Conservation (phyloP, 1,140 invertebrate species). For the Stenopsyche tienmushanensis region DNA sequence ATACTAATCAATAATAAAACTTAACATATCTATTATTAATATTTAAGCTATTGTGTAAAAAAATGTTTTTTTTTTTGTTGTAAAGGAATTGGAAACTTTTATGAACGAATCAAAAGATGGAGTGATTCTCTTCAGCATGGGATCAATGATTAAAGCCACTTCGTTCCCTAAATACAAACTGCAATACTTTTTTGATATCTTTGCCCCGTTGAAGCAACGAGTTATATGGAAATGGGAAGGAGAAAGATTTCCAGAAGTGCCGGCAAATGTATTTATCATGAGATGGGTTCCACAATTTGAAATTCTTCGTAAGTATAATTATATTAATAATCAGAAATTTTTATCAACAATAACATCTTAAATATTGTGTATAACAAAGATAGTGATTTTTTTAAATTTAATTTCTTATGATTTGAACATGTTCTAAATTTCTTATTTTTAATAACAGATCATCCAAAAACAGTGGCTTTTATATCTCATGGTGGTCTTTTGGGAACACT, state of each 20-base stretch:
- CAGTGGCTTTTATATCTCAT: conserved; percentile 66
- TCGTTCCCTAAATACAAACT: conserved; percentile 52
- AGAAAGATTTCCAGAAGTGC: conserved; percentile 48
- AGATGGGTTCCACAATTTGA: conserved; percentile 66
- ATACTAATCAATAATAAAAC: not conserved
- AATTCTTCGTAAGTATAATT: conserved; percentile 57
- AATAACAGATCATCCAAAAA: conserved; percentile 66
- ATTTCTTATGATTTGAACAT: not conserved
- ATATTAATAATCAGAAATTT: no score
- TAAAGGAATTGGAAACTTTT: conserved; percentile 66
- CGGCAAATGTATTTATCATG: conserved; percentile 56
- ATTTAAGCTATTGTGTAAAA: not conserved
- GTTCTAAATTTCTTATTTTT: conserved; percentile 32
- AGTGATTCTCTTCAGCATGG: conserved; percentile 66
- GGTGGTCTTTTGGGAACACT: conserved; percentile 66
- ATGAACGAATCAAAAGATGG: conserved; percentile 64
- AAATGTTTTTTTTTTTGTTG: conserved; percentile 44
- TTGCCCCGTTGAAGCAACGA: conserved; percentile 57
- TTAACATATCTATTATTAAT: not conserved
- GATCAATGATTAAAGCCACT: conserved; percentile 59
- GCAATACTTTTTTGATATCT: conserved; percentile 53
- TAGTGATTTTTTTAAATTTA: not conserved
- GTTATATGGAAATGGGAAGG: conserved; percentile 70
- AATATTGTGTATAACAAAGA: not conserved
- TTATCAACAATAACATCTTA: no score